Evolutionary conservation across 2,113 vertebrate species (phyloP).

Genomic region (Excalfactoria chinensis): DNA sequence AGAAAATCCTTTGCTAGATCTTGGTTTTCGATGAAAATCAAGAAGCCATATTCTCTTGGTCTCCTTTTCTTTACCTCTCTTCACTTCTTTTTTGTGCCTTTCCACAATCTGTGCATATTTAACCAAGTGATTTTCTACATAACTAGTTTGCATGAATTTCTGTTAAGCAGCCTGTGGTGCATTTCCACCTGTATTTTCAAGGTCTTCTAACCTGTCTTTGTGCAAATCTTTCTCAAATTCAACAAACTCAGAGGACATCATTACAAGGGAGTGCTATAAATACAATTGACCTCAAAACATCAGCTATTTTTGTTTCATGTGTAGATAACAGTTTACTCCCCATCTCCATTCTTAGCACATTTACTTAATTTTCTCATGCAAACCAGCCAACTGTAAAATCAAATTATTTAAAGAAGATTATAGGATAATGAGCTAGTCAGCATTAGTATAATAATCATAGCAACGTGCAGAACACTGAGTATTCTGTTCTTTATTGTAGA

Average conservation of each 20-base stretch:
- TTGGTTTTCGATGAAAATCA: neutral
- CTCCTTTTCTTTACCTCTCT: neutral
- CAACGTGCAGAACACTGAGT: neutral
- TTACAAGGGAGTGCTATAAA: neutral
- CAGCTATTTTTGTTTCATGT: slow-evolving; percentile 15
- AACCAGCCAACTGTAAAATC: slow-evolving; percentile 52
- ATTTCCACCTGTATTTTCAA: neutral
- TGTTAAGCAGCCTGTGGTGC: neutral
- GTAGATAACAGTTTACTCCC: slow-evolving; percentile 18
- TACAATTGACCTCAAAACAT: neutral
- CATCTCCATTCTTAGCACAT: neutral
- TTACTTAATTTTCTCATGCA: slow-evolving; percentile 28
- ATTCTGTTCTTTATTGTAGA: neutral
- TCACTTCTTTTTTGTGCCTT: neutral
- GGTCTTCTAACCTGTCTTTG: neutral
- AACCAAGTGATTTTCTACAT: neutral
- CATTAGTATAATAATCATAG: slow-evolving; percentile 10
- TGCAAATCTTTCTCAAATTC: neutral
- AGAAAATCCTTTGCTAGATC: neutral
- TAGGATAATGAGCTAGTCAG: slow-evolving; percentile 3
- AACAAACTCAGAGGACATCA: neutral
- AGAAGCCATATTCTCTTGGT: neutral
- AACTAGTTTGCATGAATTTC: neutral
- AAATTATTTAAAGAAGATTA: slow-evolving; percentile 58
- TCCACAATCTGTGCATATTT: neutral